phyloP scores from a whole-genome alignment of 2,797 vertebrate genomes.

The Pitangus sulphuratus region DNA sequence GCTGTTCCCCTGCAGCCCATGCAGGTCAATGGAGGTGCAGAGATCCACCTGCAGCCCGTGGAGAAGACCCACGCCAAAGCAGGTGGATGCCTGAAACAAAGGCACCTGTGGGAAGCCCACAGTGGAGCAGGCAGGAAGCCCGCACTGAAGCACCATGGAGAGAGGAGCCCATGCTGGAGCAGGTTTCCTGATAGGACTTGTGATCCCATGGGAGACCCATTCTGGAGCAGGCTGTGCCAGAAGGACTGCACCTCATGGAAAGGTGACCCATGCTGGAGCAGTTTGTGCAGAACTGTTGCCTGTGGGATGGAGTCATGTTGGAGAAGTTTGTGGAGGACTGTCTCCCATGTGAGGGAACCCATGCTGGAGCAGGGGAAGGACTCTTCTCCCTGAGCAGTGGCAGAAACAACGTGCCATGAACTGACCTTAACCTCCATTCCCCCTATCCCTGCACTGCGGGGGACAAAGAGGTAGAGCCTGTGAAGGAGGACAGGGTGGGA shows the following conservation, averaged over 20 bases:
- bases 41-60: background rate
- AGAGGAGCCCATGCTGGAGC: background rate
- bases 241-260: background rate
- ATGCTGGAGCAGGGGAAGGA: background rate
- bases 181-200: background rate
- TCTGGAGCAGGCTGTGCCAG: background rate
- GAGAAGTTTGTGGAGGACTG: background rate
- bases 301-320: background rate
- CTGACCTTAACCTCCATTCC: background rate
- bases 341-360: background rate
- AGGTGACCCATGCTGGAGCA: background rate
- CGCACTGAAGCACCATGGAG: background rate
- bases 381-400: background rate
- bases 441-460: background rate
- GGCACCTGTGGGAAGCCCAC: background rate
- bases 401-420: background rate
- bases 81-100: background rate
- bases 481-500: background rate
- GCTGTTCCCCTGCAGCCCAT: background rate
- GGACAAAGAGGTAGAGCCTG: background rate
- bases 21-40: background rate
- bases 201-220: rapidly evolving
- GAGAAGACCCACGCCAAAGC: rapidly evolving
- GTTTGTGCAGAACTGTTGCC: background rate
- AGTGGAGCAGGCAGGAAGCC: background rate